Base-by-base conservation (phyloP, 2,797 vertebrate species). In the Acrossocheilus wenchowensis region DNA sequence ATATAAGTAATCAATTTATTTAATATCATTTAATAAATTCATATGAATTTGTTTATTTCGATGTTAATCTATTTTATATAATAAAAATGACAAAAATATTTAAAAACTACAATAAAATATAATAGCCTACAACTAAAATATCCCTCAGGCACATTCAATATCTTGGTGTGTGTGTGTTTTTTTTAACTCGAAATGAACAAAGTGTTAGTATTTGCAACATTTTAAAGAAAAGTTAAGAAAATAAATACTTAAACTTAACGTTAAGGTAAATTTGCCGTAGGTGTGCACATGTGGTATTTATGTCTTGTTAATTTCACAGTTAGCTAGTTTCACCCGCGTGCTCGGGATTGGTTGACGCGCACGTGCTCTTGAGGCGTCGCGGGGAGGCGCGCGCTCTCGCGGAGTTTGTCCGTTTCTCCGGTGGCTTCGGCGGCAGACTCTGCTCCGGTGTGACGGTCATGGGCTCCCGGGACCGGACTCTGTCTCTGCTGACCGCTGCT, bases 401-500 rank as follows among this genome's bases (percentile, higher is more conserved):
- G 39, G 73, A 48, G 45, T 69, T 48, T 19, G 15, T 10, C 14
- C 30, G 45, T 14, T 15, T 15, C 19, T 54, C 8, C 60, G 77
- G 17, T 7, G 17, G 57, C 6, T 19, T 62, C 36, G 4, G 26
- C 62, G 34, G n/a, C 57, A 73, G 72, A 30, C 21, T 48, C 34
- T 17, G 26, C 21, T 2, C 26, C 73, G 36, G 48, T 73, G 50
- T 68, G 45, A 26, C 74, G 19, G 62, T 85, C 36, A 90, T 91
- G 90, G 69, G 52, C 11, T 81, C 52, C 19, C 57, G 78, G 57
- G 66, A 52, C 66, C 83, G 83, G 45, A 81, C 87, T 6, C 66
- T 87, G 17, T 74, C 50, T 82, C 36, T 90, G 57, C 4, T 89
- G 43, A 68, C 26, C 57, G 50, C 72, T 39, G 69, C 75, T 3